These are phyloP conservation scores for Himalopsyche anomala DNA, from an alignment of 2,888 invertebrate genomes.

Conservation along the genomic window DNA sequence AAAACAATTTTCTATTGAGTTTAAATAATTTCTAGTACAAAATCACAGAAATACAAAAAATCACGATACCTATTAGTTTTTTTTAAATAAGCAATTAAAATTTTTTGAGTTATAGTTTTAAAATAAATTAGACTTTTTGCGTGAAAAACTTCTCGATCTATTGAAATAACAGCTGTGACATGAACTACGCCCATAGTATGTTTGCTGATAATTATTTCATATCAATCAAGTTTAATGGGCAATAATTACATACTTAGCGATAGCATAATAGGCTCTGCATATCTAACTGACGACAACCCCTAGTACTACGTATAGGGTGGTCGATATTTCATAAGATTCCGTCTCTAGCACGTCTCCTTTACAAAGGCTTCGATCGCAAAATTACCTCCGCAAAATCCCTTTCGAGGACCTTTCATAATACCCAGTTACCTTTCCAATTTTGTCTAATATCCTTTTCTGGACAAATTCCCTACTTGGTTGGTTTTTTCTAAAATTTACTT, in stretches of 20 bases:
- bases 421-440: not conserved
- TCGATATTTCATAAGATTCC: constrained; percentile 48
- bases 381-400: constrained; percentile 45
- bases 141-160: too few relatives aligned
- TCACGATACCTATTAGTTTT: too few relatives aligned
- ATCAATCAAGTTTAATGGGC: constrained; percentile 2
- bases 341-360: constrained; percentile 49
- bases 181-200: not conserved
- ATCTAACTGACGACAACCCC: constrained; percentile 47
- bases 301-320: not conserved
- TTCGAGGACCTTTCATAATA: not conserved
- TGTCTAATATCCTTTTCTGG: not conserved
- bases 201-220: not conserved
- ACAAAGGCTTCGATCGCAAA: constrained; percentile 51
- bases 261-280: constrained; percentile 44
- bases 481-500: not conserved
- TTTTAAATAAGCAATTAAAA: too few relatives aligned
- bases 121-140: too few relatives aligned
- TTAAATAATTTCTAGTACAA: too few relatives aligned
- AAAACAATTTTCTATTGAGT: too few relatives aligned
- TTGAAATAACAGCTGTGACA: not conserved
- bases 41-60: too few relatives aligned
- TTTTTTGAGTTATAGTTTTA: too few relatives aligned
- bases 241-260: not conserved
- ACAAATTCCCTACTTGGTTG: not conserved